phyloP scores from a whole-genome alignment of 2,797 vertebrate species.

The Microchirus variegatus region DNA sequence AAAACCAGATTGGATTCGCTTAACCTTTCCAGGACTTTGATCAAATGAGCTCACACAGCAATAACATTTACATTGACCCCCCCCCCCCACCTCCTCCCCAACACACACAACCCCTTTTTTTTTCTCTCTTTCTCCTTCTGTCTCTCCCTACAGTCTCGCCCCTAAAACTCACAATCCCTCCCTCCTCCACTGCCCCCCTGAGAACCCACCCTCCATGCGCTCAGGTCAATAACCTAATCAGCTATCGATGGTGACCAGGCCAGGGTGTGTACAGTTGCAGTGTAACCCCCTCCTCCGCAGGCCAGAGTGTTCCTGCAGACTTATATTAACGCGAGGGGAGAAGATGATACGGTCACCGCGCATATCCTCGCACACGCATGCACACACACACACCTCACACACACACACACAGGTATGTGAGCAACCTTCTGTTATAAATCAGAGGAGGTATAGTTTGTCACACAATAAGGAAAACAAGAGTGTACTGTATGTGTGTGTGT shows the following conservation, averaged over 20 bases:
- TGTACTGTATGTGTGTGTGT: conserved; percentile 27
- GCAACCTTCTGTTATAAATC: conserved; percentile 43
- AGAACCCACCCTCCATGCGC: conserved; percentile 42
- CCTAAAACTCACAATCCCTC: conserved; percentile 36
- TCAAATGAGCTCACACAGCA: conserved; percentile 89
- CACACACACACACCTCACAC: conserved; percentile 14
- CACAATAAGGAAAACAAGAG: conserved; percentile 26
- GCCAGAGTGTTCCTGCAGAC: conserved; percentile 72
- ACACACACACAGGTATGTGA: conserved; percentile 13
- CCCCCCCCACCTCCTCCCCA: conserved; percentile 33
- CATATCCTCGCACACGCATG: conserved; percentile 26
- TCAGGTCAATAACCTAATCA: conserved; percentile 86
- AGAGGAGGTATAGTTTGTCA: conserved; percentile 41
- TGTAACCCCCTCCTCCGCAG: conserved; percentile 54
- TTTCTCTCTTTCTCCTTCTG: conserved; percentile 27
- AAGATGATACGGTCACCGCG: conserved; percentile 69
- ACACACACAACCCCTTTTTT: conserved; percentile 36
- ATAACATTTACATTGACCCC: conserved; percentile 90
- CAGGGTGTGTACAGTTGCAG: conserved; percentile 69
- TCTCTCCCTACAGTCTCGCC: conserved; percentile 48
- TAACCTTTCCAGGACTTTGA: conserved; percentile 90
- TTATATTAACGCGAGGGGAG: conserved; percentile 67
- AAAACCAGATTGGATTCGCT: conserved; percentile 90
- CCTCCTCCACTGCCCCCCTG: conserved; percentile 33
- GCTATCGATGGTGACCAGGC: conserved; percentile 80